Evolutionary conservation across 2,113 vertebrate species (phyloP).

Genomic region (Syngnathus typhle): DNA sequence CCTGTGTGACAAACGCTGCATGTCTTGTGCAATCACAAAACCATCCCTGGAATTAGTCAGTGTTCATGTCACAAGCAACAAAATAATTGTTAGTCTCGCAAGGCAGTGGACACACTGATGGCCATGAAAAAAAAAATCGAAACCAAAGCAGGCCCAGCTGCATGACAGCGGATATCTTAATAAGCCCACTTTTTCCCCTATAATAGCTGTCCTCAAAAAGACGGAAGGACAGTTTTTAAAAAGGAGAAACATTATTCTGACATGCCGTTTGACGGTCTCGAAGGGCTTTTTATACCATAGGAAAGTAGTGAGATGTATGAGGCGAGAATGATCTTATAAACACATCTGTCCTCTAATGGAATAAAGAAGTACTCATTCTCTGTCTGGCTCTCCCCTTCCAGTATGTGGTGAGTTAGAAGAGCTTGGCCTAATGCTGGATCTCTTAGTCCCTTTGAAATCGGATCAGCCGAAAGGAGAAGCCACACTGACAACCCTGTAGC

Average conservation of each 20-base stretch:
- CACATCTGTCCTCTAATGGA: slow-evolving; percentile 59
- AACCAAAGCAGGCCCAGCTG: slow-evolving; percentile 72
- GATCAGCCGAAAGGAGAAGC: slow-evolving; percentile 66
- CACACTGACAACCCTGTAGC: slow-evolving; percentile 65
- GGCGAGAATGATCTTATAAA: slow-evolving; percentile 57
- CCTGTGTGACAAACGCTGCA: slow-evolving; percentile 71
- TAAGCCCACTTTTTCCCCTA: slow-evolving; percentile 45
- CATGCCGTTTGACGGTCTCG: slow-evolving; percentile 53
- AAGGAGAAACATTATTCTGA: slow-evolving; percentile 48
- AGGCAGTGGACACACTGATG: slow-evolving; percentile 78
- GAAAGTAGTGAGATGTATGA: slow-evolving; percentile 33
- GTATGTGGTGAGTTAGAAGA: slow-evolving; percentile 57
- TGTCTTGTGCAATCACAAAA: slow-evolving; percentile 77
- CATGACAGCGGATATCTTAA: slow-evolving; percentile 71
- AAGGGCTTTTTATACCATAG: slow-evolving; percentile 26
- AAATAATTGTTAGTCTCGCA: slow-evolving; percentile 83
- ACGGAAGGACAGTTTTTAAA: slow-evolving; percentile 42
- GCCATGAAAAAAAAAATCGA: slow-evolving; percentile 69
- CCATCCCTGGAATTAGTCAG: slow-evolving; percentile 79
- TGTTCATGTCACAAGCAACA: slow-evolving; percentile 71
- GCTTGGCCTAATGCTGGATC: slow-evolving; percentile 62
- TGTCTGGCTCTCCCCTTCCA: slow-evolving; percentile 45
- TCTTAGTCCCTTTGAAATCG: slow-evolving; percentile 70
- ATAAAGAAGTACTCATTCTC: slow-evolving; percentile 49
- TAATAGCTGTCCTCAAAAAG: slow-evolving; percentile 49